Evolutionary conservation across 2,888 invertebrate species (phyloP).

Genomic region (Idaea straminata): DNA sequence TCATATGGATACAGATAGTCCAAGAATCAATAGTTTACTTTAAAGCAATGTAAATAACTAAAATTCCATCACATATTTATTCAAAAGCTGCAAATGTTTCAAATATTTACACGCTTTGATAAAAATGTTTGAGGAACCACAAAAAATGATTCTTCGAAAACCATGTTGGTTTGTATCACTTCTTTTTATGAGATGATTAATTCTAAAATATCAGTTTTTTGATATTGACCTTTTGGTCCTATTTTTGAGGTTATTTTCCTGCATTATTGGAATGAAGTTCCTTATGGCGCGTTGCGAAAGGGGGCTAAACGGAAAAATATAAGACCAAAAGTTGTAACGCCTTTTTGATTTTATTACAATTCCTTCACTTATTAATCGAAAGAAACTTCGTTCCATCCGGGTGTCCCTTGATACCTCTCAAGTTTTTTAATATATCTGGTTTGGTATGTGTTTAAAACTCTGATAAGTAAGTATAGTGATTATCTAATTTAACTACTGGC

Average conservation of each 20-base stretch:
- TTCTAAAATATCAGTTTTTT: not conserved
- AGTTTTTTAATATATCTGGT: too few relatives aligned
- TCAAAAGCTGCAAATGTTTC: conserved; percentile 37
- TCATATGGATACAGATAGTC: not conserved
- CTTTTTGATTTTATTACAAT: too few relatives aligned
- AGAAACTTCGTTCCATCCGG: too few relatives aligned
- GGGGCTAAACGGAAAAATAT: too few relatives aligned
- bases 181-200: not conserved
- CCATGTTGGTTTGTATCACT: not conserved
- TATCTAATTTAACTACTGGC: too few relatives aligned
- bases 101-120: conserved; percentile 37
- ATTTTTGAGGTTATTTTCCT: not conserved
- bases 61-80: conserved; percentile 34
- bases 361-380: too few relatives aligned
- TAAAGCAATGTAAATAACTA: conserved; percentile 17
- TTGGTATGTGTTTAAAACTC: too few relatives aligned
- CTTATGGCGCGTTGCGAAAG: too few relatives aligned
- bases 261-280: too few relatives aligned
- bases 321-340: too few relatives aligned
- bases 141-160: conserved; percentile 27
- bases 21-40: not conserved
- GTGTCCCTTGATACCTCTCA: too few relatives aligned
- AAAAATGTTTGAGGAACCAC: conserved; percentile 37
- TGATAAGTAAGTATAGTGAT: too few relatives aligned
- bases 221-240: not conserved